A percentile compares a stretch with the other conserved stretches of the same genome.
Evolutionary conservation across 1,140 invertebrate genomes (phyloP).

Genomic region (Arctopsyche grandis): DNA sequence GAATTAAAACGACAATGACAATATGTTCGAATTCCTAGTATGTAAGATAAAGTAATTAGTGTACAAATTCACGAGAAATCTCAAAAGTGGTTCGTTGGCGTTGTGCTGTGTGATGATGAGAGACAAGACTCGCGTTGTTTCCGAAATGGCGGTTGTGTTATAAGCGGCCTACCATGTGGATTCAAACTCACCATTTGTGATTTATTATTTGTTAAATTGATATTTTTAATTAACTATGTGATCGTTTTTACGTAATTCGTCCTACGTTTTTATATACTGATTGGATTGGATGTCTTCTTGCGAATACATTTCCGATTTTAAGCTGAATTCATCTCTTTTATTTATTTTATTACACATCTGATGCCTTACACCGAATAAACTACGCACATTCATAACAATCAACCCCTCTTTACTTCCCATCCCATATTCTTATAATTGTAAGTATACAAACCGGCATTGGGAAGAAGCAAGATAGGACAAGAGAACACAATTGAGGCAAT

Average conservation of each 20-base stretch:
- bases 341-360: background rate
- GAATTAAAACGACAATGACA: background rate
- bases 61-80: conserved; percentile 51
- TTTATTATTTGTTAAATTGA: conserved; percentile 1
- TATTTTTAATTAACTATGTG: conserved; percentile 29
- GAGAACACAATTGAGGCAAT: too few species aligned
- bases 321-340: conserved; percentile 23
- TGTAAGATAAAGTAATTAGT: conserved; percentile 5
- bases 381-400: too few species aligned
- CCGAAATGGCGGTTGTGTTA: background rate
- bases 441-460: too few species aligned
- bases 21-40: background rate
- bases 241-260: conserved; percentile 42
- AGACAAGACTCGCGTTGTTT: conserved; percentile 20
- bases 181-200: conserved; percentile 28
- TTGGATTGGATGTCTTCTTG: conserved; percentile 33
- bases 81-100: conserved; percentile 34
- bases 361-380: background rate
- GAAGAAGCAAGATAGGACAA: too few species aligned
- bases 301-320: conserved; percentile 37
- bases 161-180: background rate
- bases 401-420: too few species aligned
- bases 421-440: too few species aligned
- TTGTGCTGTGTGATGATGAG: conserved; percentile 2
- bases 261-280: conserved; percentile 41